Percentiles rank a stretch among this genome's conserved stretches.
Evolutionary conservation across 2,888 invertebrate species (phyloP).

Genomic region (Cryptus armator): DNA sequence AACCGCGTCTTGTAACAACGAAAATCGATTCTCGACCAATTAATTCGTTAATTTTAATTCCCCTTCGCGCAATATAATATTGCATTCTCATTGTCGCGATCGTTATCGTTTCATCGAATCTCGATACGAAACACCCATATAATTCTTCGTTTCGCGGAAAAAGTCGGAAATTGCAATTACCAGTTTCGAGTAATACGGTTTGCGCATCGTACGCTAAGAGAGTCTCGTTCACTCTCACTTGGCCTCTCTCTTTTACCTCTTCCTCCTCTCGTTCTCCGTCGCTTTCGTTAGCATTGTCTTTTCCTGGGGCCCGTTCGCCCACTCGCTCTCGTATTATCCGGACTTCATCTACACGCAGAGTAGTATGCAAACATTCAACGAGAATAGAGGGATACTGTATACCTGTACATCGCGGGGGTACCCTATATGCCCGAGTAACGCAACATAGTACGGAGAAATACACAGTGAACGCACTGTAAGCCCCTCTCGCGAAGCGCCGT

Average conservation of each 20-base stretch:
- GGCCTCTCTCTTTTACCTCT: constrained; percentile 11
- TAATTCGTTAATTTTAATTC: no score
- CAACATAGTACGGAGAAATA: constrained; percentile 48
- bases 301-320: constrained; percentile 47
- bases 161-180: constrained; percentile 63
- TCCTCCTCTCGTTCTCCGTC: constrained; percentile 32
- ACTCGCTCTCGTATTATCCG: constrained; percentile 37
- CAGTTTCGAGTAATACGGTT: constrained; percentile 50
- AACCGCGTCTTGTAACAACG: no score
- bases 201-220: constrained; percentile 32
- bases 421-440: constrained; percentile 50
- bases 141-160: background rate
- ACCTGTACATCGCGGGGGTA: background rate
- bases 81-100: background rate
- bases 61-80: no score
- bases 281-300: constrained; percentile 64
- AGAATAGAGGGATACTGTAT: constrained; percentile 29
- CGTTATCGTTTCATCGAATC: constrained; percentile 24
- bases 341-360: constrained; percentile 4
- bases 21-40: no score
- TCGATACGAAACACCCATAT: constrained; percentile 16
- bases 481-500: background rate
- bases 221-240: constrained; percentile 59
- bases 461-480: constrained; percentile 38
- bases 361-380: constrained; percentile 21